A percentile compares a stretch with the other conserved stretches of the same genome.
Evolutionary conservation across 2,113 vertebrate species (phyloP).

Genomic region (Sphyrna mokarran): DNA sequence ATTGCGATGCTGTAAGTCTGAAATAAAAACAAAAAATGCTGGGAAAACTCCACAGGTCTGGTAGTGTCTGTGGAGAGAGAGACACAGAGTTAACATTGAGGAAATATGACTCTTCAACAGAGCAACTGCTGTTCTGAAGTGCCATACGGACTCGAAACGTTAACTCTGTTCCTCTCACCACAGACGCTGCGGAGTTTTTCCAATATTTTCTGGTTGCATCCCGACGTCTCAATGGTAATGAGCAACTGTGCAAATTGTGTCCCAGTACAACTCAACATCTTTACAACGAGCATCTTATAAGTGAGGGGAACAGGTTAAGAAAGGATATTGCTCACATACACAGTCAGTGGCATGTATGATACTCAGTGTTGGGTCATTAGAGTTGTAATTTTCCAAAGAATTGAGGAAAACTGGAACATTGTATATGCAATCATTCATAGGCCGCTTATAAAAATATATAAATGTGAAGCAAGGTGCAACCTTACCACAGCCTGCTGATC

Average conservation of each 20-base stretch:
- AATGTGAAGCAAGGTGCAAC: constrained; percentile 5
- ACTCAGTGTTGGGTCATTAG: background rate
- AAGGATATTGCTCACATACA: background rate
- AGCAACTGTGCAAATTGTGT: background rate
- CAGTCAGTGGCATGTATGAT: no score
- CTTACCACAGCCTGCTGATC: background rate
- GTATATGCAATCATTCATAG: background rate
- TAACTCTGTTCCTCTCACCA: no score
- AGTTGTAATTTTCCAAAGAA: background rate
- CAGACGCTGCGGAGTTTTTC: no score
- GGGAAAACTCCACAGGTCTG: no score
- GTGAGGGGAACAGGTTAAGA: background rate
- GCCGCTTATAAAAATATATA: background rate
- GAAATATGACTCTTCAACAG: no score
- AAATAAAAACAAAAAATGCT: no score
- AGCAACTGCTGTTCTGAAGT: no score
- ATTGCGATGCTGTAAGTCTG: no score
- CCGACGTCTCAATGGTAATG: background rate
- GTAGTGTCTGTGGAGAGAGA: no score
- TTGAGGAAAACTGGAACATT: background rate
- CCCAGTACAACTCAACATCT: background rate
- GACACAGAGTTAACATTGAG: no score
- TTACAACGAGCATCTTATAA: background rate
- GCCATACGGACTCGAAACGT: no score
- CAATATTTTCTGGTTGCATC: no score